Conservation (phyloP, 1,140 invertebrate genomes). For the Drosophila kurseongensis region DNA sequence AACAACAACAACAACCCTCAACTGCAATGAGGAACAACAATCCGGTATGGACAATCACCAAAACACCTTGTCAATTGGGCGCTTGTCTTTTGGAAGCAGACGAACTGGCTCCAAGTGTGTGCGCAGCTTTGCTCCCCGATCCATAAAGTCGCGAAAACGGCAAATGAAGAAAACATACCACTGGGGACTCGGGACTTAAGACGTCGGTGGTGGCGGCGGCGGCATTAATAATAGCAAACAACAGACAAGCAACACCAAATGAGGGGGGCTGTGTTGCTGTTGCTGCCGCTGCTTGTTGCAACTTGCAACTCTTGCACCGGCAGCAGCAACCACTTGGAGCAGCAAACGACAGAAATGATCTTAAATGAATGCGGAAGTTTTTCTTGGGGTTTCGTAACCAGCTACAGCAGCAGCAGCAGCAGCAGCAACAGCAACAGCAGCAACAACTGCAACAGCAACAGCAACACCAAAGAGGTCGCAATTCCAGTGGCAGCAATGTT, state of each 20-base stretch:
- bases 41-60: constrained; percentile 50
- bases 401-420: constrained; percentile 60
- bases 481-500: constrained; percentile 81
- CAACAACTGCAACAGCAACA: constrained; percentile 24
- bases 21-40: constrained; percentile 44
- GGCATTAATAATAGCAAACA: constrained; percentile 79
- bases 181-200: constrained; percentile 16
- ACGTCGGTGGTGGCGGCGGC: constrained; percentile 31
- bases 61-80: constrained; percentile 62
- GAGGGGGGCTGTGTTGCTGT: constrained; percentile 61
- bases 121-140: constrained; percentile 58
- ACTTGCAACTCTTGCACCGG: constrained; percentile 67
- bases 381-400: constrained; percentile 84
- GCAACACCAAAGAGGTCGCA: constrained; percentile 79
- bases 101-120: constrained; percentile 57
- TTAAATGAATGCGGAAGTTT: constrained; percentile 85
- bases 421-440: constrained; percentile 11
- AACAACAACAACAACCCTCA: neutral
- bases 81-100: constrained; percentile 61
- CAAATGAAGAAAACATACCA: constrained; percentile 47
- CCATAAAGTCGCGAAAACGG: constrained; percentile 73
- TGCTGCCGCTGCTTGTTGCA: constrained; percentile 48
- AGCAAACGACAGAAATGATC: constrained; percentile 83
- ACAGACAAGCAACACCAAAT: constrained; percentile 74
- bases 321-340: constrained; percentile 73